phyloP scores from a whole-genome alignment of 2,888 invertebrate genomes.

The Oscheius sp. region DNA sequence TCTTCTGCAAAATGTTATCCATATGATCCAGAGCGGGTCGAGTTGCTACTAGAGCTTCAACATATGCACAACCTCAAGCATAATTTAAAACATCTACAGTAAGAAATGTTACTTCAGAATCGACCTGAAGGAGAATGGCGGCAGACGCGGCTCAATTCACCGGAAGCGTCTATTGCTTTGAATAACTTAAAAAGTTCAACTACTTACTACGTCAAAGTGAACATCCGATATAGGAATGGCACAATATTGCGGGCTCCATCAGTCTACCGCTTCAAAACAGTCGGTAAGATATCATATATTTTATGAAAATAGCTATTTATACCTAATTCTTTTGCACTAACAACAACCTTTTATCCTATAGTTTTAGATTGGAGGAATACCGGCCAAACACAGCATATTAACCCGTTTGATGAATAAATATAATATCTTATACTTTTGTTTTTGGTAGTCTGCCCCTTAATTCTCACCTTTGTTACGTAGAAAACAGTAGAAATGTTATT shows the following conservation, averaged over 20 bases:
- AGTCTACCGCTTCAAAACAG: constrained; percentile 70
- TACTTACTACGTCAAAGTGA: constrained; percentile 68
- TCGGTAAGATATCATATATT: constrained; percentile 46
- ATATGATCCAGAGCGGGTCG: too few species aligned
- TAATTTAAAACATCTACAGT: neutral
- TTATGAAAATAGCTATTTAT: neutral
- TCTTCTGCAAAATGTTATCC: too few species aligned
- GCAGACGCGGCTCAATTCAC: constrained; percentile 54
- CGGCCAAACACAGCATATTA: constrained; percentile 20
- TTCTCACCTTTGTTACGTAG: constrained; percentile 19
- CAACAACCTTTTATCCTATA: neutral
- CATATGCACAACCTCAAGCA: too few species aligned
- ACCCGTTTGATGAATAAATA: constrained; percentile 35
- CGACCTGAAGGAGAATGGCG: constrained; percentile 61
- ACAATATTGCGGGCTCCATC: constrained; percentile 62
- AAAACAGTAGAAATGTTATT: neutral
- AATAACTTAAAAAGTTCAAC: constrained; percentile 64
- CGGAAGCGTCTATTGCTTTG: constrained; percentile 59
- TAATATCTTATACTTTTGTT: neutral
- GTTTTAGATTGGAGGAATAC: constrained; percentile 33
- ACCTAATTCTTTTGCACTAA: constrained; percentile 5
- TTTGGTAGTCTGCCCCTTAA: neutral
- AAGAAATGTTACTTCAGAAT: constrained; percentile 37
- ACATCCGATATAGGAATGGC: constrained; percentile 65
- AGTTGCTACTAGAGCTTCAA: too few species aligned